phyloP scores from a whole-genome alignment of 2,797 vertebrate genomes.

The Sebastes variabilis region DNA sequence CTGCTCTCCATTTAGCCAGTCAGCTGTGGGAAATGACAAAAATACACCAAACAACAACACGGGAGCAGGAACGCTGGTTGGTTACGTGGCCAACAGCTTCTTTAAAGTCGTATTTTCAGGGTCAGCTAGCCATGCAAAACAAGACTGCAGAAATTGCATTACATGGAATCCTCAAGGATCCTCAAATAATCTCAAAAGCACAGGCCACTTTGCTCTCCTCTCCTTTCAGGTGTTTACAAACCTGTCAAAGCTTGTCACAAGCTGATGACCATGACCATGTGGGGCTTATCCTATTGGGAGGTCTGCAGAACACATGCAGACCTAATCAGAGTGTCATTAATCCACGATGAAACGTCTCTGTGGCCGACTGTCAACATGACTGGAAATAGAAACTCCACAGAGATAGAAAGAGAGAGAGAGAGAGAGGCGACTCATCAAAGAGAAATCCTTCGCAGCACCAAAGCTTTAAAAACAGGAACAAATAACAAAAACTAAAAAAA shows the following conservation, averaged over 20 bases:
- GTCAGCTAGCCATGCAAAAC: neutral
- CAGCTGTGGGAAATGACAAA: neutral
- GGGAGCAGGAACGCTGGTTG: neutral
- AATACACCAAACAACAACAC: neutral
- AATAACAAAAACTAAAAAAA: neutral
- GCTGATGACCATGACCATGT: slow-evolving; percentile 51
- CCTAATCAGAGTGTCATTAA: slow-evolving; percentile 56
- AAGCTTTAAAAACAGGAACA: slow-evolving; percentile 29
- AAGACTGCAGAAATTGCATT: neutral
- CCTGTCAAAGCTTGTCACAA: slow-evolving; percentile 50
- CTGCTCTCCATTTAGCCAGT: neutral
- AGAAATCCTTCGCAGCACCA: neutral
- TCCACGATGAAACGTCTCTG: slow-evolving; percentile 40
- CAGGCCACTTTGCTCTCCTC: neutral
- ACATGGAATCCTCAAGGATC: neutral
- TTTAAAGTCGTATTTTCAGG: neutral
- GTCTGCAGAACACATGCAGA: slow-evolving; percentile 39
- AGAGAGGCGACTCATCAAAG: slow-evolving; percentile 35
- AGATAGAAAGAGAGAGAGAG: neutral
- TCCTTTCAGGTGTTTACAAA: slow-evolving; percentile 55
- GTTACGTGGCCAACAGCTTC: neutral
- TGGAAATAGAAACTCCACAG: slow-evolving; percentile 57
- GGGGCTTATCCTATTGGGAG: slow-evolving; percentile 39
- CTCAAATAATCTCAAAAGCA: slow-evolving; percentile 27
- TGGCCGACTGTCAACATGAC: slow-evolving; percentile 51